Conservation (phyloP, 2,113 vertebrate genomes). For the Ibidorhyncha struthersii region DNA sequence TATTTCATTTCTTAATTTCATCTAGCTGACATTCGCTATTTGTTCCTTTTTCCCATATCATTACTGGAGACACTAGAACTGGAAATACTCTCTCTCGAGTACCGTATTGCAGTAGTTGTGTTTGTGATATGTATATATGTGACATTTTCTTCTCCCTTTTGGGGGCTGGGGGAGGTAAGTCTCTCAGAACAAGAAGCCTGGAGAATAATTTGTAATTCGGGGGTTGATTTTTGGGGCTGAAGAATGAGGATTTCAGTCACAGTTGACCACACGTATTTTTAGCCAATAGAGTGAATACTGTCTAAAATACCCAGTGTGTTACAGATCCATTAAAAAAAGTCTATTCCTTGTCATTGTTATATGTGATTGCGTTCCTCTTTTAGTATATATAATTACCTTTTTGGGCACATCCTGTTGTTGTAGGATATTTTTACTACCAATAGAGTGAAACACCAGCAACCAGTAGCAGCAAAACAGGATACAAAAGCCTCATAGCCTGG, state of each 20-base stretch:
- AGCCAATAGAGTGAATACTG: not conserved
- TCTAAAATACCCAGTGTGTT: not conserved
- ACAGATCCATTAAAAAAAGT: not conserved
- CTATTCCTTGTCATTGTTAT: not conserved
- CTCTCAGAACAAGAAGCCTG: not conserved
- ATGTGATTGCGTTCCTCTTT: not conserved
- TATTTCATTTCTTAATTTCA: not conserved
- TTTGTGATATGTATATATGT: not conserved
- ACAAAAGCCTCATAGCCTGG: not conserved
- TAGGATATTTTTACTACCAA: not conserved
- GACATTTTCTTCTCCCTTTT: not conserved
- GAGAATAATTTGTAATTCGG: not conserved
- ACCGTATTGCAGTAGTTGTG: not conserved
- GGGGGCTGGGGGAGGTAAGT: not conserved
- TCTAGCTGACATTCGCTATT: accelerated
- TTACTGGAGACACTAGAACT: not conserved
- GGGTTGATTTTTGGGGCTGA: not conserved
- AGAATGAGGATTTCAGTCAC: not conserved
- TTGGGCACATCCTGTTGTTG: not conserved
- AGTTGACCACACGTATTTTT: not conserved
- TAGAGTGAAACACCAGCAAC: not conserved
- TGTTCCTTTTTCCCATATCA: accelerated
- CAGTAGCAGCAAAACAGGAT: not conserved
- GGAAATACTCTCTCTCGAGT: not conserved
- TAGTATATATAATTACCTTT: not conserved